Percentiles rank a stretch among this genome's conserved stretches.
Evolutionary conservation across 2,113 vertebrate genomes (phyloP).

Genomic region (Ammospiza caudacuta): DNA sequence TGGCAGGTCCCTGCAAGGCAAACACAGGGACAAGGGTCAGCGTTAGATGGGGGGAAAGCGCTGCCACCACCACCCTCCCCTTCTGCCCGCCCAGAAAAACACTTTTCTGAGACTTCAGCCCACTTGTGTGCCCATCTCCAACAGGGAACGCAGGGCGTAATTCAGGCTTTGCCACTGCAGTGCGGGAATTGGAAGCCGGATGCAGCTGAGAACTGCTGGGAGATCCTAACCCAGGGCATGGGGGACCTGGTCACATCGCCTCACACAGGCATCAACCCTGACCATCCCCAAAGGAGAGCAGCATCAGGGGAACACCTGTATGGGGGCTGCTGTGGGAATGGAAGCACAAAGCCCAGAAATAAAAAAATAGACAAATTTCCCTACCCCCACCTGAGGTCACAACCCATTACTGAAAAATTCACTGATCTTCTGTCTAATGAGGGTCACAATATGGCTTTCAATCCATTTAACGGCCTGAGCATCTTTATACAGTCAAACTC

Average conservation of each 20-base stretch:
- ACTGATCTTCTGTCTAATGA: neutral
- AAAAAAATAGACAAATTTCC: neutral
- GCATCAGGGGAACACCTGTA: neutral
- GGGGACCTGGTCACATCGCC: neutral
- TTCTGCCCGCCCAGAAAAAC: neutral
- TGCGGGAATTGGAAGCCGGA: fast-evolving
- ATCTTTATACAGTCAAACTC: neutral
- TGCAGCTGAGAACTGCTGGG: fast-evolving
- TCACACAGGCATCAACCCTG: neutral
- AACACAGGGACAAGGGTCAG: neutral
- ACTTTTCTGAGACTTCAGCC: neutral
- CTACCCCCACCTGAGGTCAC: fast-evolving
- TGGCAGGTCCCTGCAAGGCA: slow-evolving; percentile 86
- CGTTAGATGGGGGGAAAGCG: fast-evolving
- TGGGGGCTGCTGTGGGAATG: neutral
- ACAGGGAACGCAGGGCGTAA: fast-evolving
- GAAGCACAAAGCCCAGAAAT: neutral
- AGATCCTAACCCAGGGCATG: neutral
- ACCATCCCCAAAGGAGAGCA: fast-evolving
- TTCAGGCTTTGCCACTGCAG: neutral
- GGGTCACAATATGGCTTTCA: neutral
- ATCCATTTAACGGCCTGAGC: neutral
- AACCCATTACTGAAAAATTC: neutral
- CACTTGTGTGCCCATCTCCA: neutral
- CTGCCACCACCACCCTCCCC: fast-evolving